Base-by-base conservation (phyloP, 1,140 invertebrate species). In the Trissolcus basalis region DNA sequence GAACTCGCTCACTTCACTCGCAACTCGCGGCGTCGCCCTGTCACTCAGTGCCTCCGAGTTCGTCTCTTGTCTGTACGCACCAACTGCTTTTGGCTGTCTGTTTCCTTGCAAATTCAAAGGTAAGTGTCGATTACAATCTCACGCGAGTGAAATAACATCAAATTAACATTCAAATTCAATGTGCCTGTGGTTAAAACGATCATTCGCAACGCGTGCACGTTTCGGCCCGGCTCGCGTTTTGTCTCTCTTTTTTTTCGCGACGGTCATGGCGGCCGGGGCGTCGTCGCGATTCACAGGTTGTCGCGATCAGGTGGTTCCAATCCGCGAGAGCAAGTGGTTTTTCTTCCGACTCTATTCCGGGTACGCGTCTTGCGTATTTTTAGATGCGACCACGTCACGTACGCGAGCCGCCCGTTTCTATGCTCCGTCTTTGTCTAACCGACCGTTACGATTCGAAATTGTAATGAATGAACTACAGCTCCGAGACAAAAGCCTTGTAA, bases 1-100 rank as follows among this genome's bases (percentile, higher is more conserved):
- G 80, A 83, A 83, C 80, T 80, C 77, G 77, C 82, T 86, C 83
- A 79, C 81, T 70, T 83, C 81, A 77, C 81, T 85, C 79, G 82
- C 77, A 80, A 84, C 82, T 84, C 79, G 81, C 80, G 78, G 79
- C 82, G 72, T 80, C 69, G 75, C 63, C 65, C 69, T 70, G 73
- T 81, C 78, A 81, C 73, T 82, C 64, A 79, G 82, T 82, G 77
- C 79, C 77, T 80, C 76, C 56, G 79, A 67, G 74, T 53, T 65
- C 44, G 50, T 58, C 48, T 81, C 48, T 51, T 27, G 65, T 49
- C 63, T 68, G 73, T 63, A 64, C 69, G 71, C 60, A 77, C 64
- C 58, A 32, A 78, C 75, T 70, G 43, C 45, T 41, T 48, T 76
- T 64, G 35, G 60, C 68, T 61, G 59, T 75, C 54, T 58, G 12